Evolutionary conservation across 2,888 invertebrate genomes (phyloP), one percentile per base, ranked within the genome.

Genomic region (Drosophila ezoana): DNA sequence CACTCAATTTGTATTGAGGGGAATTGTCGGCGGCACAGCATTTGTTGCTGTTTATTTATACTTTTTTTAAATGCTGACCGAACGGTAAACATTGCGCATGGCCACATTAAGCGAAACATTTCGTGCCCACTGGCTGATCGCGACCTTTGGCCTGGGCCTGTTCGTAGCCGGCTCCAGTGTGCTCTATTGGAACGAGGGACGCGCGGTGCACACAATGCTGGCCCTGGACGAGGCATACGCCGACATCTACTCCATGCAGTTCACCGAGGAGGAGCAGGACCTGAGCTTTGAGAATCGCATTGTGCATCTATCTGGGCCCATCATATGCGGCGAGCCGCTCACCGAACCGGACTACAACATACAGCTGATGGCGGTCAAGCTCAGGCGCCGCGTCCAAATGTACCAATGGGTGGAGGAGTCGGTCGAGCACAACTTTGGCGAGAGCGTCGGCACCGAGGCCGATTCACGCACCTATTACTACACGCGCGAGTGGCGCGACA

Each of bases 331-430:
- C 10, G 97, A 97, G 90, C 97, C 97, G 6, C 93, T 97, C 61
- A 96, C 96, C 0, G 98, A 98, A 90, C 95, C 96, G 0, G 96
- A 96, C 67, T 98, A 98, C 91, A 96, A 96, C 62, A 95, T 98
- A 49, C 95, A 96, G 69, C 95, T 98, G 1, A 94, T 95, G 81
- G 96, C 97, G 3, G 96, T 97, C 0, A 97, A 97, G 90, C 92
- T 98, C 28, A 95, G 95, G 88, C 94, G 97, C 66, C 93, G 96
- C 60, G 98, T 97, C 0, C 98, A 98, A 92, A 98, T 98, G 97
- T 98, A 96, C 91, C 98, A 98, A 89, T 98, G 98, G 98, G 94
- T 97, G 61, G 98, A 98, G 87, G 96, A 96, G 65, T 77, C 90
- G 0, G 79, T 92, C 83, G 93, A 93, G 43, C 90, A 89, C 37